Base-by-base conservation (phyloP, 2,888 invertebrate genomes). In the Steinernema scapterisci region DNA sequence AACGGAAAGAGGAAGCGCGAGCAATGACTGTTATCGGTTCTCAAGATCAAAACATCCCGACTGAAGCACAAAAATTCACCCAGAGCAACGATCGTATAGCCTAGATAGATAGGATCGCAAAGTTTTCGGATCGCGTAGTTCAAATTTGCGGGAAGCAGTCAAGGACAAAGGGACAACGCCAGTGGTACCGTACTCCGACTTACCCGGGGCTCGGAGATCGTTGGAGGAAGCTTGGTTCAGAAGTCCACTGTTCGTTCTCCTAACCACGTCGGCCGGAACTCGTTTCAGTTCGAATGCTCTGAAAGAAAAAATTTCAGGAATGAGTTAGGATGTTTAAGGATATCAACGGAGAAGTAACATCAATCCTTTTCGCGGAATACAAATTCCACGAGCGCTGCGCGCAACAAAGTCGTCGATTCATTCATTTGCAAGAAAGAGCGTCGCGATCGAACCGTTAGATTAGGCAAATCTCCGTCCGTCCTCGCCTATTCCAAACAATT, bases 201-300 rank as follows among this genome's bases (percentile, higher is more conserved):
- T 31, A 63, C 63, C 63, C 31, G 63, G 27, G 19, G 63, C 19
- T 16, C 63, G 63, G 27, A 63, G 63, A 63, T 63, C 63, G 63
- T 27, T 27, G 16, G 63, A 27, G 25, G 63, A 63, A 5, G 31
- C 63, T 63, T 63, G 63, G 19, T 27, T 21, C 27, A 70, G 46
- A 13, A 73, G 21, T 43, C 78, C 78, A 73, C 77, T 77, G 48
- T 31, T 77, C 43, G 73, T 46, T n/a, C 78, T 52, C 5, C 78
- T n/a, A 6, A 79, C 78, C 43, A 77, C 78, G 54, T 54, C 71
- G 3, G 63, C 56, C 1, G 78, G 56, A 9, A 78, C 74, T 51
- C 78, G 56, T 19, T 70, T 72, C 9, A 78, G 27, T 11, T 73
- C 78, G 51, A 78, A 78, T 16, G 74, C 45, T 38, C 78, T 78